These are phyloP conservation scores for Thelaira solivaga DNA, from an alignment of 2,888 invertebrate species.

Conservation along the genomic window DNA sequence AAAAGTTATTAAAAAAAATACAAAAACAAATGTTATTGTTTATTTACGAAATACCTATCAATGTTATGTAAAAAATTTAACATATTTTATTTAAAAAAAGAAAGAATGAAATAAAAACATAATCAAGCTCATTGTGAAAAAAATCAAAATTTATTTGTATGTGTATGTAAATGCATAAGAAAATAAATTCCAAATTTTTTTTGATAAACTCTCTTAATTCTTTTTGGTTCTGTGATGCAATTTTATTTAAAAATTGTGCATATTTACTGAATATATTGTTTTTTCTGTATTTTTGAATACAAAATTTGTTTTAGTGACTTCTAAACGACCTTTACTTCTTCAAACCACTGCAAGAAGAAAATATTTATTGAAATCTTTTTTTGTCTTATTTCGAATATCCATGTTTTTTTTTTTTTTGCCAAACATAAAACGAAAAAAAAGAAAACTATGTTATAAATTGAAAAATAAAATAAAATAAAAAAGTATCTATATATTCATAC, in stretches of 20 bases:
- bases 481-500: neutral
- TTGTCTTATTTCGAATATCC: neutral
- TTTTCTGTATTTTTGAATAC: conserved; percentile 13
- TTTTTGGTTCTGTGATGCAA: conserved; percentile 7
- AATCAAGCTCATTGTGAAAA: no score
- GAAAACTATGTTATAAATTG: neutral
- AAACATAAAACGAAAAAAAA: no score
- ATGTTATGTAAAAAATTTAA: no score
- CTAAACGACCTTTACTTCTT: conserved; percentile 46
- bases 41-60: no score
- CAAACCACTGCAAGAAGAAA: neutral
- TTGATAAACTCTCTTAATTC: neutral
- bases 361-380: neutral
- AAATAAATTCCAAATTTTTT: neutral
- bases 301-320: conserved; percentile 41
- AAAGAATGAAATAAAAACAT: no score
- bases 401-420: neutral
- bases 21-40: no score
- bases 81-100: no score
- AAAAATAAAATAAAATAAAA: neutral
- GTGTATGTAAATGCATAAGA: neutral
- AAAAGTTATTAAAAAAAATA: no score
- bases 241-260: neutral
- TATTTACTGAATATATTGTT: neutral
- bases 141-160: no score